These are phyloP conservation scores for Propithecus perrieri DNA, from an alignment of 2,797 vertebrate genomes.

Conservation along the genomic window DNA sequence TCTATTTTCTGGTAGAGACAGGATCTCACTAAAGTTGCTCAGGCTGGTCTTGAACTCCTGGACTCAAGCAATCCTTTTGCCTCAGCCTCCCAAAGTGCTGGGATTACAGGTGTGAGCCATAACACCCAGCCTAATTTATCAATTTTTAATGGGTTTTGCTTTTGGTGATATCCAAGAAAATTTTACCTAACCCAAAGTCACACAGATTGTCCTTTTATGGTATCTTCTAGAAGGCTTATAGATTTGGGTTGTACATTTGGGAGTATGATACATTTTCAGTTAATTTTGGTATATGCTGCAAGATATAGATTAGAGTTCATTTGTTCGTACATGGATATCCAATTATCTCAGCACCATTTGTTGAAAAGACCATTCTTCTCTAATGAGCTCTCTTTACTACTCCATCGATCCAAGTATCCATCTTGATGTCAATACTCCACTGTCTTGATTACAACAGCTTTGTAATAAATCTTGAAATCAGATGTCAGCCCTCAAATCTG, in stretches of 20 bases:
- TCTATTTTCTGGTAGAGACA: neutral
- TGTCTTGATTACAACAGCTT: neutral
- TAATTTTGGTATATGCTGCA: neutral
- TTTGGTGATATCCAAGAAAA: neutral
- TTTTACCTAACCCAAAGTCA: neutral
- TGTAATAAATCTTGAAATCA: neutral
- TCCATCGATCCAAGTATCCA: neutral
- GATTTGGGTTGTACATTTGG: neutral
- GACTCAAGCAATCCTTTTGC: neutral
- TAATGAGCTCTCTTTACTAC: neutral
- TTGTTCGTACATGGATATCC: neutral
- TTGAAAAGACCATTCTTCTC: neutral
- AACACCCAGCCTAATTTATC: neutral
- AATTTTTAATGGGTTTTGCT: neutral
- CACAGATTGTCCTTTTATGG: neutral
- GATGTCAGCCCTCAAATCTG: neutral
- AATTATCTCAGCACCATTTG: neutral
- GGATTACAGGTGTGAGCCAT: neutral
- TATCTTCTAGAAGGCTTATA: neutral
- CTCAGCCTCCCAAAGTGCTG: neutral
- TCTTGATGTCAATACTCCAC: neutral
- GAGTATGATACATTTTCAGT: neutral
- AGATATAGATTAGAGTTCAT: neutral
- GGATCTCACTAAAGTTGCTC: neutral
- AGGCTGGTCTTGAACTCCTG: neutral